phyloP scores from a whole-genome alignment of 2,797 vertebrate species.

The Halcyon badia region DNA sequence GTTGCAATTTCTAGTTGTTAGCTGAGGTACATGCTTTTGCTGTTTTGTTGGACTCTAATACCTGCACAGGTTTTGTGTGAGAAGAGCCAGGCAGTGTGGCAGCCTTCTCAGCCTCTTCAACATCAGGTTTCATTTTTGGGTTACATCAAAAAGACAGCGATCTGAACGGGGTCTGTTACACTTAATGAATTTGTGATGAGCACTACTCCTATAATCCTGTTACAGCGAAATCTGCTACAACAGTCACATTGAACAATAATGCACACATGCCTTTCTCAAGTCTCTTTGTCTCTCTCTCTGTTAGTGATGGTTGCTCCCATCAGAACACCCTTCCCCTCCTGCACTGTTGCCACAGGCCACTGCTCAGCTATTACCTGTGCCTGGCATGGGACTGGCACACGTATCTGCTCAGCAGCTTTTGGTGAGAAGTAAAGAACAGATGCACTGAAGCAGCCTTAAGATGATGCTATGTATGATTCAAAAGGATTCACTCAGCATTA shows the following conservation, averaged over 20 bases:
- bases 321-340: not conserved
- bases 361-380: accelerated
- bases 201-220: not conserved
- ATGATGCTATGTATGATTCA: accelerated
- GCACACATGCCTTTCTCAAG: not conserved
- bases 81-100: not conserved
- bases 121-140: not conserved
- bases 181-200: not conserved
- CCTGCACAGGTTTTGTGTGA: not conserved
- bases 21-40: not conserved
- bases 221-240: not conserved
- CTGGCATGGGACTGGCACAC: accelerated
- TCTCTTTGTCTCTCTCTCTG: not conserved
- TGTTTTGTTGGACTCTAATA: not conserved
- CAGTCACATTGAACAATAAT: not conserved
- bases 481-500: not conserved
- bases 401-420: not conserved
- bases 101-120: not conserved
- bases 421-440: not conserved
- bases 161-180: not conserved
- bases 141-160: not conserved
- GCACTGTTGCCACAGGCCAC: not conserved
- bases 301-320: not conserved
- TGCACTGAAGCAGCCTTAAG: not conserved
- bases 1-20: not conserved